Base-by-base conservation (phyloP, 2,113 vertebrate species). In the Chionodraco myersi region DNA sequence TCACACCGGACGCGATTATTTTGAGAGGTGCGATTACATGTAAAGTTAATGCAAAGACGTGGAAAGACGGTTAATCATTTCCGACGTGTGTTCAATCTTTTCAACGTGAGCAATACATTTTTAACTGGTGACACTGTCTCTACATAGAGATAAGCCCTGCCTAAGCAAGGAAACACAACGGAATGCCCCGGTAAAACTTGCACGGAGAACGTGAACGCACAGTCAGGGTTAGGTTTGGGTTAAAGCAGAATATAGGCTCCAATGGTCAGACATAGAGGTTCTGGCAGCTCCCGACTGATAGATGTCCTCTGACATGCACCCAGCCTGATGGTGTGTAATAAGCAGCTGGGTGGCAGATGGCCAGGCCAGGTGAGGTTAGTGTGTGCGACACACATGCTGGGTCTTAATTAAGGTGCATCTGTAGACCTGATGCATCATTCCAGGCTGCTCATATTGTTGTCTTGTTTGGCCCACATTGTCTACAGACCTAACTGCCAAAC, bases 291-390 rank as follows among this genome's bases (percentile, higher is more conserved):
- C 36, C 6, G 76, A 5, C 56, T 68, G 78, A 84, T 67, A 30
- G 77, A 61, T 1, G 77, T 62, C 49, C 44, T 54, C 45, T 54
- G 77, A 77, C 52, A 53, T 56, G 30, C 4, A 26, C 47, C 11
- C 16, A 63, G 41, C 18, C 66, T 64, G 61, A 63, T 23, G 30
- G 72, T 34, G 54, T 34, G 61, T 59, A 71, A 83, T 64, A 70
- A 87, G 85, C 74, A 85, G 77, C 83, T 89, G 77, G 79, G 13
- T 36, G 57, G 64, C 74, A 62, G 66, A 41, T 47, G 77, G 79
- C 5, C 30, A 49, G 68, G 68, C 79, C n/a, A 71, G 58, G 6
- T 54, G 44, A 71, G 64, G 59, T 61, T 53, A 23, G 26, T 41
- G 11, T 54, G 21, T 34, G 67, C 41, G 54, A 36, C 72, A 64